Evolutionary conservation across 2,888 invertebrate genomes (phyloP), one percentile per base, ranked within the genome.

Genomic region (Dichetophora obliterata): DNA sequence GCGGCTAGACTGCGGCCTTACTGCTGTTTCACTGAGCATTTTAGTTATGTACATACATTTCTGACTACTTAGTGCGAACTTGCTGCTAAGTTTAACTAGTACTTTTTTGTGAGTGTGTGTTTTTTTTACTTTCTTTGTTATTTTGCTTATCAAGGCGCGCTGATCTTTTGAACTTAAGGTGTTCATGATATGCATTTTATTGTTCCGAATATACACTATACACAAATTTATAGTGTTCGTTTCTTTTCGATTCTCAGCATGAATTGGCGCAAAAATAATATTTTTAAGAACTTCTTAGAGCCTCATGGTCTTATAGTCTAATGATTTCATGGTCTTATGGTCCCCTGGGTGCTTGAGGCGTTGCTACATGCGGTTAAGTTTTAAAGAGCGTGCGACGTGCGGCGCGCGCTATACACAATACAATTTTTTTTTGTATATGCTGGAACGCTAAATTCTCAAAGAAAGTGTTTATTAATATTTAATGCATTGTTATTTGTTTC

Each of bases 391-490:
- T 43, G 43, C 43, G 43, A 43, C 43, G 43, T 43, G 43, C 43
- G 43, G 43, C 43, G 11, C 11, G 43, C 43, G 43, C 11, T 59
- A 22, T n/a, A 59, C 24, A 59, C 31, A 31, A 31, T 5, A 16
- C 5, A 11, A 27, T 8, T 59, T 27, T 59, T 27, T 59, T 27
- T 14, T 59, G 14, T 59, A 24, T 16, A 19, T 3, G 54, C 27
- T 27, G 19, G 24, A 16, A 27, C 27, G 59, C 22, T 59, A 14
- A 14, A 59, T 27, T 59, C 19, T 59, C 8, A 68, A 68, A 68
- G 68, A 48, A 68, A 68, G 68, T 68, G 68, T 68, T 68, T 68
- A 68, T 68, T 68, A 68, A 68, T 68, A 50, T 68, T 68, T 50
- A n/a, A 68, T 68, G 68, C 27, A 68, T 68, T 68, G 68, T 68